Percentiles rank a stretch among this genome's conserved stretches.
These are phyloP conservation scores for Drosophila flavopinicola DNA, from an alignment of 2,888 invertebrate genomes.

Conservation along the genomic window DNA sequence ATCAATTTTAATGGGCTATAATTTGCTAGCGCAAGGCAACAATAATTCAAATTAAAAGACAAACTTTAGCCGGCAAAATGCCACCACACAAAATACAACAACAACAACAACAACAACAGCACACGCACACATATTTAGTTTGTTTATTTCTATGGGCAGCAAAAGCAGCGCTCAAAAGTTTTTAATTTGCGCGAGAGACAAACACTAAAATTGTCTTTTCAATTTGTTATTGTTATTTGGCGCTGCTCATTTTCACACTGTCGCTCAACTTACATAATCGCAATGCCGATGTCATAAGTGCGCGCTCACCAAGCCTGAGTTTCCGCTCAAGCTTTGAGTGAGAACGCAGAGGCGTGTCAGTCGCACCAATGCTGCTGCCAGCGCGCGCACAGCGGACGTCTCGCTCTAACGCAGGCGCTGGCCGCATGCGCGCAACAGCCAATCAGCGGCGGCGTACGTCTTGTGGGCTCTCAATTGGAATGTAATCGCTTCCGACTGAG, in stretches of 20 bases:
- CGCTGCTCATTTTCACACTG: slow-evolving; percentile 27
- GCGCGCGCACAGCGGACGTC: slow-evolving; percentile 36
- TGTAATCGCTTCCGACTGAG: slow-evolving; percentile 33
- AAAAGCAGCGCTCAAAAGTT: too few species aligned
- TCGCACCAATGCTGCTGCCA: slow-evolving; percentile 20
- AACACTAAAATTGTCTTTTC: slow-evolving; percentile 20
- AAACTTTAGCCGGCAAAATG: slow-evolving; percentile 59
- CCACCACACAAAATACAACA: slow-evolving; percentile 40
- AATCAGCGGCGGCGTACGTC: slow-evolving; percentile 30
- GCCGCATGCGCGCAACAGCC: slow-evolving; percentile 17
- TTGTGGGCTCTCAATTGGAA: slow-evolving; percentile 38
- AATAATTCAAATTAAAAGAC: slow-evolving; percentile 64
- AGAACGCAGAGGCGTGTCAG: slow-evolving; percentile 59
- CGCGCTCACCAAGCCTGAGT: slow-evolving; percentile 42
- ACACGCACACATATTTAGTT: slow-evolving; percentile 33
- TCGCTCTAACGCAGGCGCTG: slow-evolving; percentile 20
- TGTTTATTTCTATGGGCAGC: slow-evolving; percentile 54
- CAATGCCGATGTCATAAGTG: slow-evolving; percentile 48
- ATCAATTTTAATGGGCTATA: slow-evolving; percentile 75
- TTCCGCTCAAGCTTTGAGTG: slow-evolving; percentile 57
- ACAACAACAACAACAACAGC: too few species aligned
- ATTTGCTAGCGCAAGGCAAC: slow-evolving; percentile 69
- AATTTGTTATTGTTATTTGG: background rate
- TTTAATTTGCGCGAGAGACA: slow-evolving; percentile 18
- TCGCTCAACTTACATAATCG: slow-evolving; percentile 65